phyloP scores from a whole-genome alignment of 2,888 invertebrate genomes.

The Pyralis farinalis region DNA sequence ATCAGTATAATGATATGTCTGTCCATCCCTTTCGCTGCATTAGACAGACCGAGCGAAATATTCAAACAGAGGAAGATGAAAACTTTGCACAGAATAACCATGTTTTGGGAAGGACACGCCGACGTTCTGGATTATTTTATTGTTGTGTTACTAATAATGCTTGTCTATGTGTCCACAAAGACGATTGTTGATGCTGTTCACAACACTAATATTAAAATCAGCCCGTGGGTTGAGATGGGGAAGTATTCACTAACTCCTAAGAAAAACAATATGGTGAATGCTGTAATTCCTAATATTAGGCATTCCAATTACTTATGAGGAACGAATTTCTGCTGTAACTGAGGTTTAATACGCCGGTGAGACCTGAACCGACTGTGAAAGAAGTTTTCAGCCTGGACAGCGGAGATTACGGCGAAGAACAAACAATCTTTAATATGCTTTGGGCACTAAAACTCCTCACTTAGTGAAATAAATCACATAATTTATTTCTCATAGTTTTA shows the following conservation, averaged over 20 bases:
- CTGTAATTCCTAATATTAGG: not conserved
- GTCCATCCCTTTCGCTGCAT: slow-evolving; percentile 36
- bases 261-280: not conserved
- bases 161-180: slow-evolving; percentile 28
- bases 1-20: slow-evolving; percentile 35
- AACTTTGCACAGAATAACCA: slow-evolving; percentile 16
- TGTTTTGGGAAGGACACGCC: not conserved
- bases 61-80: slow-evolving; percentile 25
- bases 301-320: slow-evolving; percentile 1
- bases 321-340: too few relatives aligned
- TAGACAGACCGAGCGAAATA: slow-evolving; percentile 35
- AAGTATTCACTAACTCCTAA: slow-evolving; percentile 28
- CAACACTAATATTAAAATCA: slow-evolving; percentile 37
- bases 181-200: slow-evolving; percentile 37
- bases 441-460: too few relatives aligned
- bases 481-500: too few relatives aligned
- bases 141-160: slow-evolving; percentile 27
- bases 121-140: slow-evolving; percentile 36
- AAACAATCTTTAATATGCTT: too few relatives aligned
- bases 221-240: slow-evolving; percentile 42
- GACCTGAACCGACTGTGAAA: too few relatives aligned
- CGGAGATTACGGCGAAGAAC: too few relatives aligned
- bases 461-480: too few relatives aligned
- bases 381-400: too few relatives aligned
- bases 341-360: too few relatives aligned